These are phyloP conservation scores for Galeopsomyia nigrocyanea DNA, from an alignment of 2,888 invertebrate genomes.

Conservation along the genomic window DNA sequence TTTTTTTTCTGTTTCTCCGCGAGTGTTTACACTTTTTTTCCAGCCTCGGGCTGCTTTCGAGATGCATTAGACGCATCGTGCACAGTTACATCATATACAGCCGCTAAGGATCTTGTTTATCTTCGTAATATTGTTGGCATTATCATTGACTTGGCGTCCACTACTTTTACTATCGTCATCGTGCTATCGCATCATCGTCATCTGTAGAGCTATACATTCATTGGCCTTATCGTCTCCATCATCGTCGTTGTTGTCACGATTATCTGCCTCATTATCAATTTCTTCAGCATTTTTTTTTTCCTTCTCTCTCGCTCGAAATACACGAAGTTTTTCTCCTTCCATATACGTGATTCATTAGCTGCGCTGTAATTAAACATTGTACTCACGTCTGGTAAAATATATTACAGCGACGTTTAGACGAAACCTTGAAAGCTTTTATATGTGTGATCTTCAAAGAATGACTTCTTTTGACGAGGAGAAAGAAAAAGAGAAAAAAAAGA, in stretches of 20 bases:
- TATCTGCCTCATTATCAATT: neutral
- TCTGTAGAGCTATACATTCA: neutral
- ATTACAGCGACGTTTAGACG: too few relatives aligned
- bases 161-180: conserved; percentile 9
- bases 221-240: neutral
- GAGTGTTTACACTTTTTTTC: conserved; percentile 34
- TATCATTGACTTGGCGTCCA: conserved; percentile 8
- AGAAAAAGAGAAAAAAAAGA: too few relatives aligned
- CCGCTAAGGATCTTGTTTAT: conserved; percentile 28
- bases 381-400: too few relatives aligned
- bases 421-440: too few relatives aligned
- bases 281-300: neutral
- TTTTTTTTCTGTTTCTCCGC: conserved; percentile 5
- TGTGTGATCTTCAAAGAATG: too few relatives aligned
- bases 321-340: too few relatives aligned
- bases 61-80: neutral
- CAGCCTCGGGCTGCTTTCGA: neutral
- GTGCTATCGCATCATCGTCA: neutral
- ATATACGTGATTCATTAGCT: too few relatives aligned
- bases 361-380: too few relatives aligned
- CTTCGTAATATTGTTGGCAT: conserved; percentile 31
- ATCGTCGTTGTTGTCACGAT: conserved; percentile 11
- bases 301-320: neutral
- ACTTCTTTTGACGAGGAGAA: too few relatives aligned
- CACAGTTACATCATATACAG: conserved; percentile 19